Conservation (phyloP, 1,140 invertebrate species). For the Neodiprion fabricii region DNA sequence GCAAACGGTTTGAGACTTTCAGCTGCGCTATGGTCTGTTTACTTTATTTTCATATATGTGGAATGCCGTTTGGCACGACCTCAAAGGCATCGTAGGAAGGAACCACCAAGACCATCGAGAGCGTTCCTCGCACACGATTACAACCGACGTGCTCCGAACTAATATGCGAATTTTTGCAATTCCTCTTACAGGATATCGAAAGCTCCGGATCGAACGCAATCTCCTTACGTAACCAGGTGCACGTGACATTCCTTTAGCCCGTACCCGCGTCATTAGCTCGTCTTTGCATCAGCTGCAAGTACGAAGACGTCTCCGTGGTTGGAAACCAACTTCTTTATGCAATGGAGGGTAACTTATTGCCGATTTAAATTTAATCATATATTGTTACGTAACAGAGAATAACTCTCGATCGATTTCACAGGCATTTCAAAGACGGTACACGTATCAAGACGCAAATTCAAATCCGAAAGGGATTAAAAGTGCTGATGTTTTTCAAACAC, state of each 20-base stretch:
- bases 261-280: too few species aligned
- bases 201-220: slow-evolving; percentile 23
- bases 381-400: too few species aligned
- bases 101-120: background rate
- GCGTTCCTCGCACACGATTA: slow-evolving; percentile 45
- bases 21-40: slow-evolving; percentile 47
- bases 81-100: slow-evolving; percentile 44
- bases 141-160: slow-evolving; percentile 42
- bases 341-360: too few species aligned
- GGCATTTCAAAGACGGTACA: too few species aligned
- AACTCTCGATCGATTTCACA: too few species aligned
- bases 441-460: too few species aligned
- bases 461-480: too few species aligned
- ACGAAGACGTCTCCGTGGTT: too few species aligned
- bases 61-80: slow-evolving; percentile 50
- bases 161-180: slow-evolving; percentile 55
- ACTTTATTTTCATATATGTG: slow-evolving; percentile 48
- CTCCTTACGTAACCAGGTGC: slow-evolving; percentile 17
- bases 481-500: too few species aligned
- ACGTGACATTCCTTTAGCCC: background rate
- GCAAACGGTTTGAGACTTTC: slow-evolving; percentile 43
- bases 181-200: slow-evolving; percentile 50
- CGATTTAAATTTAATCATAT: too few species aligned
- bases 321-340: too few species aligned
- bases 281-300: too few species aligned